phyloP scores from a whole-genome alignment of 2,797 vertebrate genomes.

The Morelia viridis region DNA sequence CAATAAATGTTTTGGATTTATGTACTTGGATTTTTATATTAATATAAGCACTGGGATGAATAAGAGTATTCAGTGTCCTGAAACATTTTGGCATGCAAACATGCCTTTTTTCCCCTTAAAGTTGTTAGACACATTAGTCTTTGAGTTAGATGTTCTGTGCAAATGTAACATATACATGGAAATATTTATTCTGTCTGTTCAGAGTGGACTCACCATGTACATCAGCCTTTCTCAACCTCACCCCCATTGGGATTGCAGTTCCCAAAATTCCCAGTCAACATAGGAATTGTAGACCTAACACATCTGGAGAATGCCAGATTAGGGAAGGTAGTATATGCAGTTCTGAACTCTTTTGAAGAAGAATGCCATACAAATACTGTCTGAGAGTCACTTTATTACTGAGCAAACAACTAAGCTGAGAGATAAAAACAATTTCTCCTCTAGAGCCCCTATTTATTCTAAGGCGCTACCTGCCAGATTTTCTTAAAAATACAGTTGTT shows the following conservation, averaged over 20 bases:
- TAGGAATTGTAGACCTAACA: neutral
- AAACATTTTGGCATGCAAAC: neutral
- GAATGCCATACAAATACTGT: neutral
- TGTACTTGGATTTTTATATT: conserved; percentile 5
- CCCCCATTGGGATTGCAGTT: neutral
- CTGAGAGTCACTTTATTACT: neutral
- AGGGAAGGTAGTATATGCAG: neutral
- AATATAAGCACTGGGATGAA: conserved; percentile 1
- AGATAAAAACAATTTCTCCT: neutral
- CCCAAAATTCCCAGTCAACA: neutral
- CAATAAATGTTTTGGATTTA: conserved; percentile 10
- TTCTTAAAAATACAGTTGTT: neutral
- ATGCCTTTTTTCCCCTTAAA: neutral
- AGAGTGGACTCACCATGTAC: neutral
- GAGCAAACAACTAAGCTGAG: neutral
- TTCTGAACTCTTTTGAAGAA: neutral
- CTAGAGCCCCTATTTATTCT: neutral
- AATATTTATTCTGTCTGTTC: neutral
- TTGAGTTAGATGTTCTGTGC: neutral
- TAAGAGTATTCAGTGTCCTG: conserved; percentile 12
- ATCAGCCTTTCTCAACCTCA: neutral
- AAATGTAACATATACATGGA: neutral
- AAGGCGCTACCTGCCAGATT: neutral
- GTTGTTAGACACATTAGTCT: neutral
- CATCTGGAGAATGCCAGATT: neutral